Conservation (phyloP, 2,888 invertebrate genomes). For the Tenthredo notha region DNA sequence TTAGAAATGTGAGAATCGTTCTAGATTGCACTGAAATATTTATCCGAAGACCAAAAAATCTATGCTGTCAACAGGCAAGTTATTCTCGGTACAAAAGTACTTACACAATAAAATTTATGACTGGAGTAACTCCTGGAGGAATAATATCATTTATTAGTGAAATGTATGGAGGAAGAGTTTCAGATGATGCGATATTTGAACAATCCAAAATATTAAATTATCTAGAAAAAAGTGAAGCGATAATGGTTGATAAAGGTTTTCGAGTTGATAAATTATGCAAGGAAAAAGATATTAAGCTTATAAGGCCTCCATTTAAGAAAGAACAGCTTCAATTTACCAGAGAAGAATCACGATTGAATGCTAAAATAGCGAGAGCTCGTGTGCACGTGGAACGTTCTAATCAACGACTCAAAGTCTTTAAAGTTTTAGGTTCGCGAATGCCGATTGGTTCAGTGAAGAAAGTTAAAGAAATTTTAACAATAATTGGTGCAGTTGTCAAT, state of each 20-base stretch:
- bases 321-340: constrained; percentile 54
- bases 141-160: constrained; percentile 20
- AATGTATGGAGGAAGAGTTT: constrained; percentile 17
- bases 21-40: constrained; percentile 64
- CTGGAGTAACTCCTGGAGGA: constrained; percentile 55
- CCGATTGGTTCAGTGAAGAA: constrained; percentile 37
- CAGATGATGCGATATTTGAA: constrained; percentile 57
- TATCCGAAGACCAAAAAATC: constrained; percentile 57
- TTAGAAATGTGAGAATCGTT: constrained; percentile 61
- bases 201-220: constrained; percentile 40
- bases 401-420: constrained; percentile 56
- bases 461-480: constrained; percentile 49
- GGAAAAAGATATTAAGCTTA: constrained; percentile 44
- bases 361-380: constrained; percentile 54
- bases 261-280: constrained; percentile 61
- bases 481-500: constrained; percentile 51
- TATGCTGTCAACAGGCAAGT: constrained; percentile 58
- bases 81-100: constrained; percentile 62
- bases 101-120: constrained; percentile 59
- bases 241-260: constrained; percentile 66
- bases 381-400: constrained; percentile 59
- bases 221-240: constrained; percentile 56
- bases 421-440: constrained; percentile 45
- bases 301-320: constrained; percentile 57
- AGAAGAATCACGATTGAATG: constrained; percentile 52